These are phyloP conservation scores for Eupeodes luniger DNA, from an alignment of 2,888 invertebrate species.

Conservation along the genomic window DNA sequence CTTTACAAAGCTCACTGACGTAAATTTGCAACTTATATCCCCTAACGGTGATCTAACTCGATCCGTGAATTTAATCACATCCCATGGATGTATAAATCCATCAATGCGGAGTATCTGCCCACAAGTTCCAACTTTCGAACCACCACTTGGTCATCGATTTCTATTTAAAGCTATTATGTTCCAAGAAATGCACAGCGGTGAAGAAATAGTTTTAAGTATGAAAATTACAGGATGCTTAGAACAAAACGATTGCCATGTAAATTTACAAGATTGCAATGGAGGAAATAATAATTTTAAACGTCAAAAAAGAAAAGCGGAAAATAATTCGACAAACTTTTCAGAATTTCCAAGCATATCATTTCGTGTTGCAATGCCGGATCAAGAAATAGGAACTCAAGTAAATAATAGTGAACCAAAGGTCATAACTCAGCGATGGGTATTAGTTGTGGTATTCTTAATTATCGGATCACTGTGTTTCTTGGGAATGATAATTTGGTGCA, in stretches of 20 bases:
- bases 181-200: slow-evolving; percentile 86
- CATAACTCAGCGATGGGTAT: slow-evolving; percentile 16
- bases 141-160: slow-evolving; percentile 84
- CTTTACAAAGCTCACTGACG: slow-evolving; percentile 85
- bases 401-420: not conserved
- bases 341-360: slow-evolving; percentile 82
- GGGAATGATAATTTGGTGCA: slow-evolving; percentile 35
- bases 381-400: not conserved
- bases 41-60: slow-evolving; percentile 81
- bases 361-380: slow-evolving; percentile 79
- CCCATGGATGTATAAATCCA: slow-evolving; percentile 85
- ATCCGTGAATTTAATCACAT: slow-evolving; percentile 83
- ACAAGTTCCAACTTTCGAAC: slow-evolving; percentile 83
- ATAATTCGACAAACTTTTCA: slow-evolving; percentile 79
- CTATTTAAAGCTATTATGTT: slow-evolving; percentile 86
- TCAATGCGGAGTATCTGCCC: slow-evolving; percentile 84
- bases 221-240: slow-evolving; percentile 86
- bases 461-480: slow-evolving; percentile 44
- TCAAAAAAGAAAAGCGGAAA: slow-evolving; percentile 77
- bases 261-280: slow-evolving; percentile 79
- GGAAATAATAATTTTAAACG: slow-evolving; percentile 77
- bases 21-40: slow-evolving; percentile 83
- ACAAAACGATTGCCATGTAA: slow-evolving; percentile 85
- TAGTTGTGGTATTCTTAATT: slow-evolving; percentile 16
- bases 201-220: slow-evolving; percentile 86